Evolutionary conservation across 1,140 invertebrate species (phyloP).

Genomic region (Brevipalpus yothersi): DNA sequence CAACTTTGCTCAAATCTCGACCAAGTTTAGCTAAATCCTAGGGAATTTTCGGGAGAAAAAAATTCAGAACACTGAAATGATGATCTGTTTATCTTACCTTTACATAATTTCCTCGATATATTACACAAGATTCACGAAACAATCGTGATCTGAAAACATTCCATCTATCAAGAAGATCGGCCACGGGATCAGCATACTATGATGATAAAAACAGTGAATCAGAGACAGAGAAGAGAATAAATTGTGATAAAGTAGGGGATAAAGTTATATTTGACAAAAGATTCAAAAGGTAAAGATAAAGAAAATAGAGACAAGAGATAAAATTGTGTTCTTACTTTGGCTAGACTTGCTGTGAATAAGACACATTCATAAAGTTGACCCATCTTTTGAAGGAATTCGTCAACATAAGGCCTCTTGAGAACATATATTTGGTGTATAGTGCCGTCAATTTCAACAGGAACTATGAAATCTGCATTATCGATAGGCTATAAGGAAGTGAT

Average conservation of each 20-base stretch:
- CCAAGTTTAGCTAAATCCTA: slow-evolving; percentile 86
- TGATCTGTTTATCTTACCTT: slow-evolving; percentile 29
- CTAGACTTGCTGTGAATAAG: slow-evolving; percentile 92
- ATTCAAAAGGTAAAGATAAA: slow-evolving; percentile 2
- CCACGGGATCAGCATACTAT: slow-evolving; percentile 95
- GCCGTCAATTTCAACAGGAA: slow-evolving; percentile 97
- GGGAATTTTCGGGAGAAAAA: slow-evolving; percentile 10
- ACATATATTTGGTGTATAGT: slow-evolving; percentile 98
- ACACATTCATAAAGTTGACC: slow-evolving; percentile 98
- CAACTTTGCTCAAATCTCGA: slow-evolving; percentile 77
- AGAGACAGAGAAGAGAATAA: background rate
- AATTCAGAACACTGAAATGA: background rate
- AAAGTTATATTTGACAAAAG: background rate
- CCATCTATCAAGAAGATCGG: slow-evolving; percentile 91
- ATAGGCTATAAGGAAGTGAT: slow-evolving; percentile 44
- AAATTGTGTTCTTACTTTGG: slow-evolving; percentile 39
- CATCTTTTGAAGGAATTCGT: slow-evolving; percentile 93
- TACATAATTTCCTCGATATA: slow-evolving; percentile 97
- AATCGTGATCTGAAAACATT: slow-evolving; percentile 79
- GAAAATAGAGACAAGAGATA: background rate
- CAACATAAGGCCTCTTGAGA: slow-evolving; percentile 92
- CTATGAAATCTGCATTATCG: slow-evolving; percentile 97
- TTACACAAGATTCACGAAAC: slow-evolving; percentile 98
- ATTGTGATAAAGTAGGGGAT: slow-evolving; percentile 1
- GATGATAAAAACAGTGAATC: slow-evolving; percentile 13